Evolutionary conservation across 1,140 invertebrate species (phyloP).

Genomic region (Campoletis sonorensis): DNA sequence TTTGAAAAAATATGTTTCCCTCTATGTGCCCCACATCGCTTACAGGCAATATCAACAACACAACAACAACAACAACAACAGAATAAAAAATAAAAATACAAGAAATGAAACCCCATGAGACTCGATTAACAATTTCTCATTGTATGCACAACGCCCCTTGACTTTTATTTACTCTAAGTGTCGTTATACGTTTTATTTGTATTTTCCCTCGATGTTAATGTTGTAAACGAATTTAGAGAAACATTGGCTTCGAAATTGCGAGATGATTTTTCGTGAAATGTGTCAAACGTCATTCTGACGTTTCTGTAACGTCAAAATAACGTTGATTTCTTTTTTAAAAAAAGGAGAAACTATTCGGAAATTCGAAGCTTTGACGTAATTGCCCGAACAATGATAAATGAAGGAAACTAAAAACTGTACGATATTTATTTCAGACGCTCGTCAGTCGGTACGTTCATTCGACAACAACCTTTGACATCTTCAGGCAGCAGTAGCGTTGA

Average conservation of each 20-base stretch:
- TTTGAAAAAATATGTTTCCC: conserved; percentile 4
- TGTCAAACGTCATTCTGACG: not conserved
- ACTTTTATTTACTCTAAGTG: conserved; percentile 27
- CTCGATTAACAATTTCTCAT: conserved; percentile 28
- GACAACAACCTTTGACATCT: conserved; percentile 76
- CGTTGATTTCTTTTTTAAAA: not conserved
- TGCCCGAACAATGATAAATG: conserved; percentile 5
- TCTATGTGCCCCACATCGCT: conserved; percentile 22
- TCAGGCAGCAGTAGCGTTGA: conserved; percentile 75
- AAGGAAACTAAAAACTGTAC: not conserved
- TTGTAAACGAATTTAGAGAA: conserved; percentile 28
- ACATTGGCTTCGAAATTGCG: conserved; percentile 14
- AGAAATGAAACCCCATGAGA: conserved; percentile 35
- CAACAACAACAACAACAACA: conserved; percentile 37
- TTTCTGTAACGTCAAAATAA: not conserved
- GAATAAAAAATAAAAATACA: not conserved
- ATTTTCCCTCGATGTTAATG: conserved; percentile 34
- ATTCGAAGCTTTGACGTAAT: conserved; percentile 33
- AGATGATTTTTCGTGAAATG: not conserved
- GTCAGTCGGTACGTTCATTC: conserved; percentile 87
- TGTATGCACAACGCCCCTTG: conserved; percentile 20
- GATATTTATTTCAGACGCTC: conserved; percentile 81
- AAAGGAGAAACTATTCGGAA: conserved; percentile 2
- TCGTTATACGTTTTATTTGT: conserved; percentile 31
- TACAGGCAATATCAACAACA: conserved; percentile 40